phyloP scores from a whole-genome alignment of 2,797 vertebrate genomes.

The Phyllotis vaccarum region DNA sequence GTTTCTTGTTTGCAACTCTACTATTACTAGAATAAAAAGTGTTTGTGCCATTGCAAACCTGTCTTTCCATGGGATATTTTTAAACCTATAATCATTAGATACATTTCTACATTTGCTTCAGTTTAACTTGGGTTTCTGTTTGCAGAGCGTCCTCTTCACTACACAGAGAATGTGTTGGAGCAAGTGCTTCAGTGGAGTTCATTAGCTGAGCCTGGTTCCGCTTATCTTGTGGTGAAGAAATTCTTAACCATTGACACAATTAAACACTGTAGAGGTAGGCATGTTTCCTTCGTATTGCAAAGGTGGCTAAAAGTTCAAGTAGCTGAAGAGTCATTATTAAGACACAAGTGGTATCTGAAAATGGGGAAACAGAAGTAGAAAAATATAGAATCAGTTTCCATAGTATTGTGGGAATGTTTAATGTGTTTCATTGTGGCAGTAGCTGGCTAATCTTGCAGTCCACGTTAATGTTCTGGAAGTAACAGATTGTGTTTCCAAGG shows the following conservation, averaged over 20 bases:
- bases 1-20: background rate
- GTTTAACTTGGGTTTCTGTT: constrained; percentile 12
- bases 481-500: background rate
- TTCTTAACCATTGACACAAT: constrained; percentile 86
- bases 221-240: constrained; percentile 95
- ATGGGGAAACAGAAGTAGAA: background rate
- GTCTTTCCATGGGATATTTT: background rate
- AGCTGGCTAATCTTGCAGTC: background rate
- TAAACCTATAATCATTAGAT: background rate
- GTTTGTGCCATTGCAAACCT: background rate
- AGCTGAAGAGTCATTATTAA: background rate
- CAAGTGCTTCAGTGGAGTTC: constrained; percentile 96
- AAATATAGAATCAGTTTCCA: background rate
- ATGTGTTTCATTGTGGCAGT: accelerated
- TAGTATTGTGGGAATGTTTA: background rate
- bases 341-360: background rate
- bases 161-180: constrained; percentile 95
- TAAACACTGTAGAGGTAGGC: constrained; percentile 84
- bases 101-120: background rate
- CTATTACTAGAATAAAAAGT: background rate
- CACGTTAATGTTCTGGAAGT: background rate
- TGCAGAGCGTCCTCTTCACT: constrained; percentile 96
- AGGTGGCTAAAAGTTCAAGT: background rate
- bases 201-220: constrained; percentile 93
- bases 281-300: background rate